Conservation (phyloP, 2,888 invertebrate species). For the Cephus spinipes region DNA sequence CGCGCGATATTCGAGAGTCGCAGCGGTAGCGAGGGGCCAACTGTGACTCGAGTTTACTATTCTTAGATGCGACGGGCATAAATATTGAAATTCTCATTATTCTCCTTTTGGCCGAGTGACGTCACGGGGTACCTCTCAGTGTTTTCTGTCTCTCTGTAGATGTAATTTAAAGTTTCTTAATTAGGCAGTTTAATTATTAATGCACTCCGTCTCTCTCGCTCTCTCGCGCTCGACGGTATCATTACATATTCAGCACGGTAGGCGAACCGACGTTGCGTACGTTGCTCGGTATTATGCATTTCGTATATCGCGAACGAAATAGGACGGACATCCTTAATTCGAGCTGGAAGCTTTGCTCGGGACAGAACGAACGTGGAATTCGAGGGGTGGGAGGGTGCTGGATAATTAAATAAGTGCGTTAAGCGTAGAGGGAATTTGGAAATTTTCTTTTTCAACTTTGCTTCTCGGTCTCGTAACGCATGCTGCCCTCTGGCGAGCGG, state of each 20-base stretch:
- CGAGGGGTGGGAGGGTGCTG: background rate
- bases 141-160: slow-evolving; percentile 27
- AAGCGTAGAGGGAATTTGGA: background rate
- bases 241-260: slow-evolving; percentile 45
- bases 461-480: background rate
- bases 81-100: slow-evolving; percentile 65
- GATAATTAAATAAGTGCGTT: background rate
- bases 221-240: background rate
- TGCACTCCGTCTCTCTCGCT: slow-evolving; percentile 34
- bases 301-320: background rate
- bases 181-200: slow-evolving; percentile 57
- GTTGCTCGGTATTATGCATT: slow-evolving; percentile 11
- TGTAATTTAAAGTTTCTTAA: slow-evolving; percentile 63
- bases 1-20: background rate
- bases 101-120: slow-evolving; percentile 37
- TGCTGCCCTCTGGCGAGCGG: no score
- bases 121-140: slow-evolving; percentile 1
- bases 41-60: background rate
- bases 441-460: background rate
- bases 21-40: background rate
- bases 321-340: background rate
- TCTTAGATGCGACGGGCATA: slow-evolving; percentile 30
- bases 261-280: slow-evolving; percentile 21
- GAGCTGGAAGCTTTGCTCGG: no score
- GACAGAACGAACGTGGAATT: background rate